Percentiles rank a stretch among this genome's conserved stretches.
These are phyloP conservation scores for Vireo altiloquus DNA, from an alignment of 2,113 vertebrate genomes.

Conservation along the genomic window DNA sequence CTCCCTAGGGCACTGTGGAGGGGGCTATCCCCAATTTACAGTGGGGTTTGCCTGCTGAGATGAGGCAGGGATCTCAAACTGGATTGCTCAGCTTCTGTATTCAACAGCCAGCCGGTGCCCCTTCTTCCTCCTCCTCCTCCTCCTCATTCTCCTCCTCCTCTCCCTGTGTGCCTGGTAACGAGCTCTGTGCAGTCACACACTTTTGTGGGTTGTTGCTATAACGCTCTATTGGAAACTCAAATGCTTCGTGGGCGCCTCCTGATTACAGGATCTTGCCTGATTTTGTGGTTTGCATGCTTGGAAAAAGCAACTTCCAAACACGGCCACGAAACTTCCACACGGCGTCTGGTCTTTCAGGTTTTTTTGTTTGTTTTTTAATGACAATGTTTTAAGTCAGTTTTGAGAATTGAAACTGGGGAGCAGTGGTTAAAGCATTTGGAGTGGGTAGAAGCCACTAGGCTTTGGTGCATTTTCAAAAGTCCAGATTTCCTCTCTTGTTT, in stretches of 20 bases:
- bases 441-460: background rate
- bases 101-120: background rate
- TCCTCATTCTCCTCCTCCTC: background rate
- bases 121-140: background rate
- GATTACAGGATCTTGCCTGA: background rate
- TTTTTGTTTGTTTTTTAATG: background rate
- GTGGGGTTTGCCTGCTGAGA: fast-evolving
- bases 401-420: background rate
- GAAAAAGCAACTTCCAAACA: background rate
- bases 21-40: background rate
- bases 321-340: background rate
- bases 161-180: background rate
- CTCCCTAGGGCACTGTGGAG: fast-evolving
- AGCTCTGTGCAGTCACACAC: background rate
- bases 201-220: background rate
- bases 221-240: background rate
- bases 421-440: background rate
- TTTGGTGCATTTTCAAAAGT: background rate
- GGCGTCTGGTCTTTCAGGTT: fast-evolving
- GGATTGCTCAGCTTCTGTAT: background rate
- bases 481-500: background rate
- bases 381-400: background rate
- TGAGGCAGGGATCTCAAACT: background rate
- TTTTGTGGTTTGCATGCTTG: background rate
- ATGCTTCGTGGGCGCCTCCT: background rate